Evolutionary conservation across 2,888 invertebrate genomes (phyloP).

Genomic region (Himalopsyche japonica): DNA sequence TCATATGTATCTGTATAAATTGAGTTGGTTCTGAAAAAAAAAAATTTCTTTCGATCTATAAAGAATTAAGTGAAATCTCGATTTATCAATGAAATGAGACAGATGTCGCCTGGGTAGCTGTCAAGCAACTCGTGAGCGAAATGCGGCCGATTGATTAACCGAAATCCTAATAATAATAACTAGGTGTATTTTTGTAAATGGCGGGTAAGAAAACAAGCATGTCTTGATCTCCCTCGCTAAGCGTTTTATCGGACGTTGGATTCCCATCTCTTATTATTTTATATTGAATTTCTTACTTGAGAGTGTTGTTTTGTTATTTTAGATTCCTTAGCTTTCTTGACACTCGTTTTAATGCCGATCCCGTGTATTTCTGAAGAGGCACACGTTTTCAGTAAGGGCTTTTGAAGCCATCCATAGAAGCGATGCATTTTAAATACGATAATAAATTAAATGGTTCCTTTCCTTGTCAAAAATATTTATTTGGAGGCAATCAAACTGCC

Average conservation of each 20-base stretch:
- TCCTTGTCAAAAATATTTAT: too few species aligned
- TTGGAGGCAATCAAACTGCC: too few species aligned
- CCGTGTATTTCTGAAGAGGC: background rate
- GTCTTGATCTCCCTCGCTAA: slow-evolving; percentile 2
- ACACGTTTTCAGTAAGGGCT: background rate
- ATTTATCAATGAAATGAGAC: slow-evolving; percentile 32
- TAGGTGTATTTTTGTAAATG: background rate
- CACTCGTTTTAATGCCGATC: background rate
- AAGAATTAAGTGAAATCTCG: slow-evolving; percentile 16
- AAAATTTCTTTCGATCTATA: too few species aligned
- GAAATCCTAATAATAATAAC: background rate
- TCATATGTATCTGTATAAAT: too few species aligned
- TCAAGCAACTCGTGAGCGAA: slow-evolving; percentile 6
- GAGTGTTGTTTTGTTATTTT: background rate
- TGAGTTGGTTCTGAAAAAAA: too few species aligned
- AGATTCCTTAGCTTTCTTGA: background rate
- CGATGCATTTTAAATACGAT: background rate
- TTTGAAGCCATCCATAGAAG: background rate
- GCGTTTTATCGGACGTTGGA: background rate
- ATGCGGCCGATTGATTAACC: slow-evolving; percentile 26
- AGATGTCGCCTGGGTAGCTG: slow-evolving; percentile 26
- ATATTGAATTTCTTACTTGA: background rate
- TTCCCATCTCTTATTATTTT: background rate
- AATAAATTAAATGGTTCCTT: too few species aligned
- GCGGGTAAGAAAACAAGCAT: slow-evolving; percentile 2